phyloP scores from a whole-genome alignment of 2,888 invertebrate genomes.

The Calephelis perditalis region DNA sequence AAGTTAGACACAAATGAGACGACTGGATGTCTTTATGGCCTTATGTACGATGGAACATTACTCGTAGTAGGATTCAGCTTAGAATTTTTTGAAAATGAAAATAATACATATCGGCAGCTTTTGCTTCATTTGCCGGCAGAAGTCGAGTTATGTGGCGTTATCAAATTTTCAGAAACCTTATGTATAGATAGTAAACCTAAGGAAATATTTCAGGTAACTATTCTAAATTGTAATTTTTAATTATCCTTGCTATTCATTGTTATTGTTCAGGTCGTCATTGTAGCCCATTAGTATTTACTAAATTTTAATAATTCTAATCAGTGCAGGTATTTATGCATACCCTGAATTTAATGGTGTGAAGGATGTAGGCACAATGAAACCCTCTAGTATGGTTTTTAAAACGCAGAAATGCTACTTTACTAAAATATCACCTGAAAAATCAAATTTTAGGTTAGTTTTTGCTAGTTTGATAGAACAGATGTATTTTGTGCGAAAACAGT shows the following conservation, averaged over 20 bases:
- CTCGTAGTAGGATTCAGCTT: conserved; percentile 83
- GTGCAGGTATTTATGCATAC: no score
- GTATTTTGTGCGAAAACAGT: no score
- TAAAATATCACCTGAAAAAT: no score
- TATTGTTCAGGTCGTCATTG: no score
- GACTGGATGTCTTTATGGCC: conserved; percentile 86
- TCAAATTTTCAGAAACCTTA: conserved; percentile 80
- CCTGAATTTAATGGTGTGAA: no score
- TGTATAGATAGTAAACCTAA: conserved; percentile 80
- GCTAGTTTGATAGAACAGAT: no score
- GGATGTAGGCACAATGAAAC: no score
- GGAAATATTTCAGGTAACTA: conserved; percentile 74
- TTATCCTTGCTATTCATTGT: background rate
- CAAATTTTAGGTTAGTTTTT: no score
- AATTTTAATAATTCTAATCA: no score
- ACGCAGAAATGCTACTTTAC: no score
- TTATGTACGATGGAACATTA: conserved; percentile 84
- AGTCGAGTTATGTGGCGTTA: conserved; percentile 86
- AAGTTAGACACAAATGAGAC: conserved; percentile 78
- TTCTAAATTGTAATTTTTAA: conserved; percentile 2
- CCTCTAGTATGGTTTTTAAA: no score
- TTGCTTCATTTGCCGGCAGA: conserved; percentile 85
- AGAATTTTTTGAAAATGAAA: conserved; percentile 78
- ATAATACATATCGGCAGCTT: conserved; percentile 69
- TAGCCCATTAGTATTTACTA: no score